Percentiles rank a stretch among this genome's conserved stretches.
phyloP scores from a whole-genome alignment of 2,797 vertebrate genomes.

The Numenius phaeopus region DNA sequence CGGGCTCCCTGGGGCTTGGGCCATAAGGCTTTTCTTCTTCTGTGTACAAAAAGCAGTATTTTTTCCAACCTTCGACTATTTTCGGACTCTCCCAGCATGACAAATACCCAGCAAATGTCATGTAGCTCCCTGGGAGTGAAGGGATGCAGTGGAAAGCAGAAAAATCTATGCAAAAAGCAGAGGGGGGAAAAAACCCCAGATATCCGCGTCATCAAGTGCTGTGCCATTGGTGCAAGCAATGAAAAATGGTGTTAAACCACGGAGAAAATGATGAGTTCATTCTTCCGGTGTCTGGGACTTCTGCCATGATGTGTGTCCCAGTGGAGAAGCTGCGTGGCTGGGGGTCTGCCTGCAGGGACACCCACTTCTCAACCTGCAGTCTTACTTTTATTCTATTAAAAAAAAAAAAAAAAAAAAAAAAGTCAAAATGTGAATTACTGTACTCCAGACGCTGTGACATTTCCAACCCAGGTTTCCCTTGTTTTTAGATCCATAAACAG shows the following conservation, averaged over 20 bases:
- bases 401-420: not conserved
- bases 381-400: not conserved
- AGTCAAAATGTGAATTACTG: not conserved
- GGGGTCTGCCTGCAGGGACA: not conserved
- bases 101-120: not conserved
- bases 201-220: not conserved
- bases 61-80: not conserved
- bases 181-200: not conserved
- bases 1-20: not conserved
- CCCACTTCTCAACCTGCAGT: not conserved
- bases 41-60: not conserved
- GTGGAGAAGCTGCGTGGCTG: accelerated
- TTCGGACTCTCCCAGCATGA: not conserved
- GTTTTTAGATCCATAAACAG: not conserved
- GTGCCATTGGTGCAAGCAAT: not conserved
- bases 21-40: not conserved
- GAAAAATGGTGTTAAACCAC: not conserved
- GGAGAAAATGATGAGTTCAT: not conserved
- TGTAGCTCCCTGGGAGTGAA: not conserved
- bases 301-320: not conserved
- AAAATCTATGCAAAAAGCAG: not conserved
- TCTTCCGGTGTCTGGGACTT: not conserved
- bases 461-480: not conserved
- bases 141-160: not conserved
- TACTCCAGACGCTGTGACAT: not conserved